Percentiles rank a stretch among this genome's conserved stretches.
Evolutionary conservation across 2,113 vertebrate species (phyloP).

Genomic region (Sylvietta virens): DNA sequence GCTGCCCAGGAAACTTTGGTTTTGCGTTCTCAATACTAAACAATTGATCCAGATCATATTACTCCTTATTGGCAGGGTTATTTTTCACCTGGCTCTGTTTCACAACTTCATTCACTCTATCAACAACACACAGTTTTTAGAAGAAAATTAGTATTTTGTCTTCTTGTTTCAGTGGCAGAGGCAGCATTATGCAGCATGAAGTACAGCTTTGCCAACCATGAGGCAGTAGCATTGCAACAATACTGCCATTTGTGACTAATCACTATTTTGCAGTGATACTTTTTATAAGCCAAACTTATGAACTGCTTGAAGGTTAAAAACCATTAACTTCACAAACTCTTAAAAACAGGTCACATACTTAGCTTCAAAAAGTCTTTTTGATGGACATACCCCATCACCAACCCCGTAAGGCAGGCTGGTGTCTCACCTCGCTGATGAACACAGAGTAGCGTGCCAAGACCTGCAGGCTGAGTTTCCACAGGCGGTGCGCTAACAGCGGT

Average conservation of each 20-base stretch:
- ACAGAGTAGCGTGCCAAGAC: constrained; percentile 85
- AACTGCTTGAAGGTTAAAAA: background rate
- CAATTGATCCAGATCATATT: background rate
- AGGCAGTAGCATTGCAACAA: background rate
- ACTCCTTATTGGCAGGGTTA: background rate
- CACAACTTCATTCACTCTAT: background rate
- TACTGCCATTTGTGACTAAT: background rate
- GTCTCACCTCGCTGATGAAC: constrained; percentile 87
- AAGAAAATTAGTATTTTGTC: background rate
- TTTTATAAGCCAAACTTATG: background rate
- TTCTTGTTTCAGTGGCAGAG: background rate
- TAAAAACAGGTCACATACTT: background rate
- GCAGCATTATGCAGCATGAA: background rate
- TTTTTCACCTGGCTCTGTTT: background rate
- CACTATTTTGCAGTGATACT: background rate
- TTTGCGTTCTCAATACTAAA: background rate
- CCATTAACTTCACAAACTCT: background rate
- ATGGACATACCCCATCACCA: background rate
- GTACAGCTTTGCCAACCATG: background rate
- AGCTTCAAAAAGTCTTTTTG: background rate
- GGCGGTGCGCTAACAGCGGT: constrained; percentile 81
- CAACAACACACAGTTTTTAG: background rate
- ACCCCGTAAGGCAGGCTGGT: background rate
- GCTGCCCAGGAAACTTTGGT: background rate
- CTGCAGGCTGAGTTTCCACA: constrained; percentile 93